Base-by-base conservation (phyloP, 92 coral and sea anemone genomes). In the Epizoanthus fatuus region DNA sequence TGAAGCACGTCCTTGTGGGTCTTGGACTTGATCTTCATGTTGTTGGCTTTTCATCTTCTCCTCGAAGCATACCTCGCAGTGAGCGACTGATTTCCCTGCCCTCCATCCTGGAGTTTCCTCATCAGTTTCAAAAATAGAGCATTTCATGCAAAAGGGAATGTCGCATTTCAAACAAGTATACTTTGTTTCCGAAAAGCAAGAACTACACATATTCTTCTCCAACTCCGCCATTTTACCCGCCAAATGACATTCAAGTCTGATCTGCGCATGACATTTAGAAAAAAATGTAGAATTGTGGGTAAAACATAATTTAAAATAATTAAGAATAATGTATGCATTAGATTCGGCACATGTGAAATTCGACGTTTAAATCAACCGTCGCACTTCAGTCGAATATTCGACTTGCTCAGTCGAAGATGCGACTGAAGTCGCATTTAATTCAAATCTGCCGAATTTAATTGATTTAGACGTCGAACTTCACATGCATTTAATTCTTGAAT, bases 61-160 rank as follows among this genome's bases (percentile, higher is more conserved):
- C 49, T 66, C 35, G 53, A 63, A 37, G 40, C 88, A 88, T 10
- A 37, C 32, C 37, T 56, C 42, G 64, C 84, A 88, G 70, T 83
- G 65, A 10, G 88, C 88, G 15, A 88, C 88, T 2, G 88, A 77
- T 56, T 68, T 66, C 14, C 84, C 92, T 57, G 78, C 63, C 35
- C 40, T 65, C 85, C 81, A 88, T 17, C 88, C 81, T 35, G 74
- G 59, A 20, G 70, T 74, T 51, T 82, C 88, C 38, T 88, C 92
- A 53, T 82, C 84, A 57, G 20, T 53, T 58, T 90, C 93, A 32
- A 87, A 66, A 40, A 64, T 54, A 25, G 87, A 71, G 64, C 88
- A 90, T 51, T 56, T 60, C 68, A 52, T 79, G 68, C 84, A 85
- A 45, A 78, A 67, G 32, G 89, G 89, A 54, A 84, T 54, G 39